These are phyloP conservation scores for Lysiphlebus fabarum DNA, from an alignment of 1,140 invertebrate species.

Conservation along the genomic window DNA sequence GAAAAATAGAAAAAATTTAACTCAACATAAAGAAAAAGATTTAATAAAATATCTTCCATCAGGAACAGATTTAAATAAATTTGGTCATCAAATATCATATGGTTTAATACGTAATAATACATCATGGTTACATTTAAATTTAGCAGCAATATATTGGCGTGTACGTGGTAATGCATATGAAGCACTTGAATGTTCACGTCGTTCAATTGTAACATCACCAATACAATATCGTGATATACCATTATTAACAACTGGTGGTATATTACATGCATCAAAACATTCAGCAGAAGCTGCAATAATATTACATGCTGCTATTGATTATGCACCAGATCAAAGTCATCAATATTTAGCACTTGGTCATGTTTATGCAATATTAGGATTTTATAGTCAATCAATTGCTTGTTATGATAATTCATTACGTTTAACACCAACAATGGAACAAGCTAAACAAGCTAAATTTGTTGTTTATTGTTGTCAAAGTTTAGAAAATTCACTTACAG, in stretches of 20 bases:
- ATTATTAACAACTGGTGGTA: slow-evolving; percentile 76
- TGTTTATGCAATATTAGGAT: slow-evolving; percentile 67
- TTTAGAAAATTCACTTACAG: slow-evolving; percentile 63
- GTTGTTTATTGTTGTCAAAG: slow-evolving; percentile 69
- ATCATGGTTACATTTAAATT: slow-evolving; percentile 82
- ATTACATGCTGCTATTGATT: slow-evolving; percentile 75
- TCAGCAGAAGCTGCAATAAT: slow-evolving; percentile 77
- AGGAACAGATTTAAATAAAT: slow-evolving; percentile 63
- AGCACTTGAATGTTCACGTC: slow-evolving; percentile 76
- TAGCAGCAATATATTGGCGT: slow-evolving; percentile 83
- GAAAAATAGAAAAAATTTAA: slow-evolving; percentile 63
- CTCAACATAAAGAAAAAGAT: slow-evolving; percentile 63
- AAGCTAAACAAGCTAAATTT: slow-evolving; percentile 61
- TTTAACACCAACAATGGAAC: slow-evolving; percentile 58
- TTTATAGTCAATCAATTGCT: slow-evolving; percentile 62
- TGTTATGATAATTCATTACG: slow-evolving; percentile 72
- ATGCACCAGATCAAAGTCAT: slow-evolving; percentile 67
- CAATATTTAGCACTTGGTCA: slow-evolving; percentile 79
- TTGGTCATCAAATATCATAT: slow-evolving; percentile 65
- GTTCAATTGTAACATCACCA: slow-evolving; percentile 75
- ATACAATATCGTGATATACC: slow-evolving; percentile 75
- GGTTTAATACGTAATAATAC: slow-evolving; percentile 68
- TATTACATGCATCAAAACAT: slow-evolving; percentile 71
- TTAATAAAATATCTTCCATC: slow-evolving; percentile 63
- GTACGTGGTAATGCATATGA: slow-evolving; percentile 73